Evolutionary conservation across 2,113 vertebrate species (phyloP).

Genomic region (Limnothrissa miodon): DNA sequence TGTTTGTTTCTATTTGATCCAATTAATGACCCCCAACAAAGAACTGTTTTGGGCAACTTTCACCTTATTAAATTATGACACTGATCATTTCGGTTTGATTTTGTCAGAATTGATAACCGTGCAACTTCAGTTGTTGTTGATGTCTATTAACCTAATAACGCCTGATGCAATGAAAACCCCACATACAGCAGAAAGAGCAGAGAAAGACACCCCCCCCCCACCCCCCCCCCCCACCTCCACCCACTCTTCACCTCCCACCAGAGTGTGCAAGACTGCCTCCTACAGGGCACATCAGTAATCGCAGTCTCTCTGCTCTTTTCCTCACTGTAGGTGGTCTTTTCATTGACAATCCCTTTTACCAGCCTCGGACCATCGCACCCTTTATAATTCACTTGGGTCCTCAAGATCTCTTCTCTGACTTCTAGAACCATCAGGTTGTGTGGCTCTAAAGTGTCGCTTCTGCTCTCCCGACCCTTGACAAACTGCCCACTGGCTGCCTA

Average conservation of each 20-base stretch:
- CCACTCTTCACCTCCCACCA: slow-evolving; percentile 54
- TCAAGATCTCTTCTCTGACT: slow-evolving; percentile 99
- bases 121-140: slow-evolving; percentile 77
- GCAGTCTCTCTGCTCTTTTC: slow-evolving; percentile 85
- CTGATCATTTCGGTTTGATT: slow-evolving; percentile 36
- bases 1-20: slow-evolving; percentile 66
- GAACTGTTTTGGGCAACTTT: slow-evolving; percentile 48
- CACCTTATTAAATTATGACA: background rate
- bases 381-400: slow-evolving; percentile 99
- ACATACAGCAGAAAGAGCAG: slow-evolving; percentile 89
- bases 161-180: slow-evolving; percentile 86
- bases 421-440: slow-evolving; percentile 91
- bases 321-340: slow-evolving; percentile 96
- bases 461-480: slow-evolving; percentile 38
- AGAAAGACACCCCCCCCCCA: slow-evolving; percentile 77
- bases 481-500: slow-evolving; percentile 46
- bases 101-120: slow-evolving; percentile 78
- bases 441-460: slow-evolving; percentile 73
- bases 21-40: slow-evolving; percentile 74
- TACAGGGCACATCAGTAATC: slow-evolving; percentile 74
- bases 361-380: slow-evolving; percentile 95
- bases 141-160: slow-evolving; percentile 74
- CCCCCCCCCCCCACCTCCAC: slow-evolving; percentile 27
- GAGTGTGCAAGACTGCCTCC: slow-evolving; percentile 70
- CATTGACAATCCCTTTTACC: slow-evolving; percentile 99